phyloP scores from a whole-genome alignment of 2,888 invertebrate genomes.

The Fragum sueziense region DNA sequence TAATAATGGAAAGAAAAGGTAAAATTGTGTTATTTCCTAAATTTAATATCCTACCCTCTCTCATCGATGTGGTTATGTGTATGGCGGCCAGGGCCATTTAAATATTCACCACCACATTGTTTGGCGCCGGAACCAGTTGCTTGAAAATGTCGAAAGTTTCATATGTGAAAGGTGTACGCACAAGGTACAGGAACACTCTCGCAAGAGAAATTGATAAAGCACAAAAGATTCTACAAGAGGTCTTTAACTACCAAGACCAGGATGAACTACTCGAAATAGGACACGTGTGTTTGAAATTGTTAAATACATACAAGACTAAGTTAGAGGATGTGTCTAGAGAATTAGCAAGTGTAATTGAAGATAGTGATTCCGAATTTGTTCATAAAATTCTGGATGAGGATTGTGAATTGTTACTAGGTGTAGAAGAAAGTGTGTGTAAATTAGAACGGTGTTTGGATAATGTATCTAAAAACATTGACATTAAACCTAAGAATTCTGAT shows the following conservation, averaged over 20 bases:
- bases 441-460: background rate
- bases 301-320: constrained; percentile 31
- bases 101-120: background rate
- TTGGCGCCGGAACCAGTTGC: constrained; percentile 1
- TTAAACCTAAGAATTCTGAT: no score
- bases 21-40: no score
- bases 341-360: constrained; percentile 6
- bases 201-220: constrained; percentile 12
- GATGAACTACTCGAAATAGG: background rate
- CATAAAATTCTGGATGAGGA: constrained; percentile 23
- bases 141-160: constrained; percentile 16
- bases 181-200: constrained; percentile 20
- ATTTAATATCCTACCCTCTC: no score
- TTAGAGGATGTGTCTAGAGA: constrained; percentile 12
- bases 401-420: background rate
- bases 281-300: constrained; percentile 13
- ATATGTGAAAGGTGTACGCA: constrained; percentile 28
- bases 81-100: no score
- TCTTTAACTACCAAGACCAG: background rate
- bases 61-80: no score
- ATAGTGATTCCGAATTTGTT: constrained; percentile 11
- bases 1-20: no score
- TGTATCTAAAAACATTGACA: background rate
- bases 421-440: background rate
- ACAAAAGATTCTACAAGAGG: constrained; percentile 1